Conservation (phyloP, 1,140 invertebrate genomes). For the Metopolophium dirhodum region DNA sequence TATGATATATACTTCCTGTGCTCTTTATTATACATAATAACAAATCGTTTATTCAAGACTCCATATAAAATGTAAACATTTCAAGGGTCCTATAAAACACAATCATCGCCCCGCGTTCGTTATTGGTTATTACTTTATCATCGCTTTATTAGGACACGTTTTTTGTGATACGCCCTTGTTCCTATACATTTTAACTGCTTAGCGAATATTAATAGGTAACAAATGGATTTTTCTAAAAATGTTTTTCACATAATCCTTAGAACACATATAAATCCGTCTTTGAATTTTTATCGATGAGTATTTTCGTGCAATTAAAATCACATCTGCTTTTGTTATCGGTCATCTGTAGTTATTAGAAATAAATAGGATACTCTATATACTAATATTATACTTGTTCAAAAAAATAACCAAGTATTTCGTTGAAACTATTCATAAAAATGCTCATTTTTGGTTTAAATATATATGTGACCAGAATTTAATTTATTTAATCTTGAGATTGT, state of each 20-base stretch:
- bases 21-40: background rate
- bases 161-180: background rate
- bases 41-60: background rate
- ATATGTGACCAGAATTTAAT: background rate
- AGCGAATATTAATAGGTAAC: background rate
- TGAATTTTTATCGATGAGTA: background rate
- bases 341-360: background rate
- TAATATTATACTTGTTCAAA: background rate
- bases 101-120: background rate
- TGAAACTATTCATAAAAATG: background rate
- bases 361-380: background rate
- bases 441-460: background rate
- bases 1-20: background rate
- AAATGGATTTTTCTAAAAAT: slow-evolving; percentile 13
- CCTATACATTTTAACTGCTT: background rate
- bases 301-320: background rate
- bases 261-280: background rate
- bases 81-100: background rate
- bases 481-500: slow-evolving; percentile 8
- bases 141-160: too few species aligned
- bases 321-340: background rate
- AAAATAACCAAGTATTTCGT: background rate
- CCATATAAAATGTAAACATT: background rate
- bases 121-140: too few species aligned
- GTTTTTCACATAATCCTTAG: background rate